These are phyloP conservation scores for Spilogale gracilis DNA, from an alignment of 2,113 vertebrate species.

Conservation along the genomic window DNA sequence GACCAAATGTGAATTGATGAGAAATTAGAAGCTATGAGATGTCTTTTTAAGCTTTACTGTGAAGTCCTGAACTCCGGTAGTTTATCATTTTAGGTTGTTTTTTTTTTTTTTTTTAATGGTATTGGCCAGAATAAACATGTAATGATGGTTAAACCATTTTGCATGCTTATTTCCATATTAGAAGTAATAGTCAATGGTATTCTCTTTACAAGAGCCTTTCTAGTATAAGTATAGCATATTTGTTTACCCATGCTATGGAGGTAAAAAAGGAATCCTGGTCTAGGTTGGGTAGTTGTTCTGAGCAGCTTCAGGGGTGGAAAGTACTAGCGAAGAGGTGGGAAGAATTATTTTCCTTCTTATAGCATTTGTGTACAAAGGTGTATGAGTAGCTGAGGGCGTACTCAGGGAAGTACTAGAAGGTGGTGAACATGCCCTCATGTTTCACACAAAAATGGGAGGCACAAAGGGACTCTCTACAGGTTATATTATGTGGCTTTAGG, in stretches of 20 bases:
- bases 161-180: neutral
- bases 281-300: neutral
- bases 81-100: slow-evolving; percentile 3
- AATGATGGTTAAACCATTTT: slow-evolving; percentile 11
- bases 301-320: neutral
- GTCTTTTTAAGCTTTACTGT: neutral
- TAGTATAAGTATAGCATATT: neutral
- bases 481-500: neutral
- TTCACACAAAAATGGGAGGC: neutral
- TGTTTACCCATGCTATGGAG: neutral
- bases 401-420: neutral
- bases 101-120: neutral
- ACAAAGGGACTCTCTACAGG: neutral
- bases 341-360: neutral
- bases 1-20: neutral
- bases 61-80: neutral
- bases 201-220: neutral
- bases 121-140: neutral
- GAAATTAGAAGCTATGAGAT: neutral
- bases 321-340: neutral
- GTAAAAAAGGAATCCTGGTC: neutral
- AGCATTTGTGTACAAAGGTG: neutral
- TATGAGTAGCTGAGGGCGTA: neutral
- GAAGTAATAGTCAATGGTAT: neutral
- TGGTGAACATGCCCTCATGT: neutral